Evolutionary conservation across 1,140 invertebrate genomes (phyloP).

Genomic region (Drosophila bifasciata): DNA sequence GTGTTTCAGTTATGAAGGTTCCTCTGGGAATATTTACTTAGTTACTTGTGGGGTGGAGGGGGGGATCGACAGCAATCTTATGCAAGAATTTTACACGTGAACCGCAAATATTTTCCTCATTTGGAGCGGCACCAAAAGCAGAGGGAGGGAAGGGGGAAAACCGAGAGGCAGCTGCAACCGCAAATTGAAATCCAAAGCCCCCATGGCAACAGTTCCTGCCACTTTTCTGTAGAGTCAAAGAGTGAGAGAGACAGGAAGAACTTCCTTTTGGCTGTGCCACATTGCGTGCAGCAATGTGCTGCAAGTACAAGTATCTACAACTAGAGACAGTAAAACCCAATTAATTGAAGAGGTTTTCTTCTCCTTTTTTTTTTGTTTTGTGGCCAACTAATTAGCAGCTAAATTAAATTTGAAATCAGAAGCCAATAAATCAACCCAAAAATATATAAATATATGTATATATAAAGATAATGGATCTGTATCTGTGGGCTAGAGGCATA

Average conservation of each 20-base stretch:
- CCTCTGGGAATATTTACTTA: conserved; percentile 15
- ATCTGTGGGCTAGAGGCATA: too few relatives aligned
- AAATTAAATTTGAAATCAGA: conserved; percentile 75
- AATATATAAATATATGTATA: neutral
- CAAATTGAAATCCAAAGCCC: conserved; percentile 55
- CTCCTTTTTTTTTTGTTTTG: conserved; percentile 38
- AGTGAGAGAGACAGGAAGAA: neutral
- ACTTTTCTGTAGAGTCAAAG: too few relatives aligned
- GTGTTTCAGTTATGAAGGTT: conserved; percentile 42
- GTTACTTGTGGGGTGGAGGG: conserved; percentile 21
- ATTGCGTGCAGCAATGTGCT: conserved; percentile 38
- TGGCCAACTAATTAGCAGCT: conserved; percentile 31
- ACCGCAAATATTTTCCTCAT: conserved; percentile 66
- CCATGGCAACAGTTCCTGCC: conserved; percentile 30
- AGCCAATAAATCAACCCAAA: conserved; percentile 34
- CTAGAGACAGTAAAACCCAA: conserved; percentile 13
- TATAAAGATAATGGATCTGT: conserved; percentile 23
- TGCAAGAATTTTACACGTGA: conserved; percentile 70
- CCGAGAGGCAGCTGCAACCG: conserved; percentile 54
- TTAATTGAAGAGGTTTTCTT: conserved; percentile 33
- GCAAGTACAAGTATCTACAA: too few relatives aligned
- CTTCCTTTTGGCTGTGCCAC: conserved; percentile 1
- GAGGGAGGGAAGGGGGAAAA: conserved; percentile 3
- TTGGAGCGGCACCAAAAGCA: neutral
- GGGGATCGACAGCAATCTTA: conserved; percentile 46